A percentile compares a stretch with the other conserved stretches of the same genome.
Evolutionary conservation across 2,888 invertebrate genomes (phyloP).

Genomic region (Noctua janthina): DNA sequence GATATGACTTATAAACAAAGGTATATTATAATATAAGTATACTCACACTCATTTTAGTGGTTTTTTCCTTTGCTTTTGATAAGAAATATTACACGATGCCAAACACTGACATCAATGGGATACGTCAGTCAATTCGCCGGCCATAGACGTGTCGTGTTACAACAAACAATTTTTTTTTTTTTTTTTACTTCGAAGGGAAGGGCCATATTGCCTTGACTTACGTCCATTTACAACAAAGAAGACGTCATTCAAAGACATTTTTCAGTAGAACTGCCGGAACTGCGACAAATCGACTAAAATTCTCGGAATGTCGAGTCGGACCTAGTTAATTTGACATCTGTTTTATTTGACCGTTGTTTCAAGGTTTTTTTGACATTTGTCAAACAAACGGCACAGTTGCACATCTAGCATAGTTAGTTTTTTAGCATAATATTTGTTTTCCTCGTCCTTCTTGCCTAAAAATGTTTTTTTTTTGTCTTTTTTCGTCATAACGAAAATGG

Average conservation of each 20-base stretch:
- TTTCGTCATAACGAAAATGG: slow-evolving; percentile 27
- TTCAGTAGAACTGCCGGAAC: not conserved
- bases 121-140: slow-evolving; percentile 69
- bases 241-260: slow-evolving; percentile 25
- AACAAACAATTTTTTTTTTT: not conserved
- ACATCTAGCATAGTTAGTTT: not conserved
- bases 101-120: slow-evolving; percentile 64
- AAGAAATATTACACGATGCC: slow-evolving; percentile 70
- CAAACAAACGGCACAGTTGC: not conserved
- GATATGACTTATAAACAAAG: not conserved
- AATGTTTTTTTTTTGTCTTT: not conserved
- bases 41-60: slow-evolving; percentile 86
- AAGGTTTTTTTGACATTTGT: not conserved
- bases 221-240: not conserved
- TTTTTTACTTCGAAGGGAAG: no score
- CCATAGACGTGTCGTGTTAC: slow-evolving; percentile 31
- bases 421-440: slow-evolving; percentile 21
- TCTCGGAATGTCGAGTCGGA: not conserved
- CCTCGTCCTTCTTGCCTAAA: not conserved
- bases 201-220: no score
- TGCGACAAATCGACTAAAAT: slow-evolving; percentile 18
- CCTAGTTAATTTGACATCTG: no score
- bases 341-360: no score
- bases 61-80: slow-evolving; percentile 51
- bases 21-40: slow-evolving; percentile 3